Base-by-base conservation (phyloP, 2,888 invertebrate species). In the Petrolisthes manimaculis region DNA sequence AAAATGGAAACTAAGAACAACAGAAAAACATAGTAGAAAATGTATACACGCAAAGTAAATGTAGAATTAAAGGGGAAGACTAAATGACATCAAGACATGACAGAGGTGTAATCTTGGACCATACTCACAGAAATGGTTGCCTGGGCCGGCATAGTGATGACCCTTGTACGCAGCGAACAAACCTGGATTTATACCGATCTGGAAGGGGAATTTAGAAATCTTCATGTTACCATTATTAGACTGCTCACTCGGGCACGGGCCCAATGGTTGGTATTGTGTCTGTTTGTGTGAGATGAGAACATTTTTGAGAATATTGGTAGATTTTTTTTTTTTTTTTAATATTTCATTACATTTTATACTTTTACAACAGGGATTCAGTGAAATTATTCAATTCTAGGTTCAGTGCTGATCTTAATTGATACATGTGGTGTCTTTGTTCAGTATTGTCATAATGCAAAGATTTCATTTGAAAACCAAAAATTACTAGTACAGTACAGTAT, bases 171-270 rank as follows among this genome's bases (percentile, higher is more conserved):
- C 99, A 91, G 99, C 98, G 94, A 98, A 98, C 92, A 98, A 94
- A 5, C 99, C 98, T 24, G 99, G 99, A 94, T 99, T 99, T 92
- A 99, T 98, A 92, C 99, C 99, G 94, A 99, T 97, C 98, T 99
- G 94, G 88, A 94, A 93, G 86, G 91, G 91, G 91, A 91, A 91
- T 91, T 91, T 91, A 86, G 91, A 91, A 89, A 91, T 89, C 91
- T 91, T 88, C 91, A 91, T 91, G 91, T 91, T 91, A 91, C 91
- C 91, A 91, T 91, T 83, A 91, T 91, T 89, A 91, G 78, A 91
- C 91, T 89, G 91, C 78, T 91, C 91, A 75, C 67, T 61, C 87
- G 89, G 90, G 90, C 90, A 90, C 87, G 90, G 87, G 86, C 89
- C 90, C 90, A 88, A 56, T 90, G 90, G 88, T 83, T 88, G 88